Base-by-base conservation (phyloP, 2,113 vertebrate genomes). In the Opisthocomus hoazin region DNA sequence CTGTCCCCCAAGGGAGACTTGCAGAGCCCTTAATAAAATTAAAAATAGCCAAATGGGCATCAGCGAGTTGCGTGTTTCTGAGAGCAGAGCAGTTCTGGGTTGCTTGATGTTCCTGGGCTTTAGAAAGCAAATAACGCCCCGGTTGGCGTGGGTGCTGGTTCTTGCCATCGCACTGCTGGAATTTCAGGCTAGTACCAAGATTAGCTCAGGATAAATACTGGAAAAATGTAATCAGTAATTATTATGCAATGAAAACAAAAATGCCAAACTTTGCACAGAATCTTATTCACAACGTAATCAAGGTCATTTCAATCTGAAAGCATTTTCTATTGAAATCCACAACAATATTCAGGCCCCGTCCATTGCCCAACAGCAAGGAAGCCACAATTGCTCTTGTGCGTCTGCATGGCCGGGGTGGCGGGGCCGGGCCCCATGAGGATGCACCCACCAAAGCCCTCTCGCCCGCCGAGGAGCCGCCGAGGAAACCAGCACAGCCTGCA, bases 311-410 rank as follows among this genome's bases (percentile, higher is more conserved):
- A 76, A 79, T 91, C 74, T 41, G 77, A 68, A 84, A 87, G 73
- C 73, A 61, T 94, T 96, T 90, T 70, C 93, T 77, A 39, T 89
- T 85, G 86, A 95, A 95, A 95, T 89, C 60, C 53, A 68, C 43
- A 81, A 89, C 71, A 93, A 90, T 89, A 90, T 93, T 91, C 56
- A 41, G 48, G 51, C 84, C 84, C 39, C 0, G 6, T 34, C 79
- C 54, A 4, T 61, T 91, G 54, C 77, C 77, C 80, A 84, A 54
- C 58, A 74, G 65, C 0, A 1, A 82, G 60, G 61, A 63, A 94
- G 30, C 76, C 57, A 89, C 89, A 87, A 92, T 57, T 50, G 48
- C 83, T 89, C 87, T 66, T 71, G 81, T 37, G 68, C 88, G 83
- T 43, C 11, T 79, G 77, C 63, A 75, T 89, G 76, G 45, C 58